Evolutionary conservation across 2,797 vertebrate genomes (phyloP).

Genomic region (Cottoperca gobio): DNA sequence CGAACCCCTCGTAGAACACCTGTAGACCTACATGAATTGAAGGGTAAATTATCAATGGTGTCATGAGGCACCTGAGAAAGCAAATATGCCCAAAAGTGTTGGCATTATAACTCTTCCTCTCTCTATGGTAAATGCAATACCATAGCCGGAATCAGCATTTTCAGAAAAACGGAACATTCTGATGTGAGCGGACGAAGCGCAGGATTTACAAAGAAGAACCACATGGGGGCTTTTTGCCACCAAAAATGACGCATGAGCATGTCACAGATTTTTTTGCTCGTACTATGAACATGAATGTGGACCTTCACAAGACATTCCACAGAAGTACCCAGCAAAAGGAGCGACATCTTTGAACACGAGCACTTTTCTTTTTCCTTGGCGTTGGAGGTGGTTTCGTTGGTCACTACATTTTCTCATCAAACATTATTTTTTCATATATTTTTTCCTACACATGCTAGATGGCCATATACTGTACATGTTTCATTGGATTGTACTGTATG

Average conservation of each 20-base stretch:
- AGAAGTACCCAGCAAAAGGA: constrained; percentile 30
- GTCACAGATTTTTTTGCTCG: constrained; percentile 34
- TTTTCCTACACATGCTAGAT: constrained; percentile 57
- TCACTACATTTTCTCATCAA: constrained; percentile 29
- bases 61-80: constrained; percentile 22
- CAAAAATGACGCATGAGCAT: constrained; percentile 57
- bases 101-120: constrained; percentile 3
- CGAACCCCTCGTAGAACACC: constrained; percentile 20
- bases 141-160: constrained; percentile 17
- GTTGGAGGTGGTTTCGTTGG: constrained; percentile 69
- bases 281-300: constrained; percentile 27
- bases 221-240: constrained; percentile 50
- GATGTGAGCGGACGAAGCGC: neutral
- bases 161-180: neutral
- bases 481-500: constrained; percentile 65
- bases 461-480: constrained; percentile 68
- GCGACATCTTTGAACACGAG: constrained; percentile 66
- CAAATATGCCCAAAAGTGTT: constrained; percentile 12
- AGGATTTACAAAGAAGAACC: constrained; percentile 53
- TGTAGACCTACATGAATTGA: constrained; percentile 13
- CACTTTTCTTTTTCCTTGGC: constrained; percentile 76
- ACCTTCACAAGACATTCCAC: constrained; percentile 77
- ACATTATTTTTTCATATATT: constrained; percentile 42
- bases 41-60: neutral
- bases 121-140: constrained; percentile 17